Conservation (phyloP, 2,113 vertebrate species). For the Vombatus ursinus region DNA sequence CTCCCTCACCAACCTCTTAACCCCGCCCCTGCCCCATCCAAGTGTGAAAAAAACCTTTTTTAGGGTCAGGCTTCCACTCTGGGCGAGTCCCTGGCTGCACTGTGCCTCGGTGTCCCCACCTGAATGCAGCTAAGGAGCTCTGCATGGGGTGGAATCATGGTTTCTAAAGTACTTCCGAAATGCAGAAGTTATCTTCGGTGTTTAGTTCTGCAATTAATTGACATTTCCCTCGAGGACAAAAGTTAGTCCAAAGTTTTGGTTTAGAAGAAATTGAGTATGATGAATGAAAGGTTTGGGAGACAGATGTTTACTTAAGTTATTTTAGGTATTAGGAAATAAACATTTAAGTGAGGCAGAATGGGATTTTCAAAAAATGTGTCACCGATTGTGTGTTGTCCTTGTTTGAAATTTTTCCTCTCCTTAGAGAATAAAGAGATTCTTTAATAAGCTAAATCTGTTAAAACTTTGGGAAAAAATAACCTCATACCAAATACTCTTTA, state of each 20-base stretch:
- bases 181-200: background rate
- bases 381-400: background rate
- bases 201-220: background rate
- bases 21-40: background rate
- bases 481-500: background rate
- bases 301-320: background rate
- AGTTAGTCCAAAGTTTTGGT: background rate
- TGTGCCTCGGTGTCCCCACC: too few species aligned
- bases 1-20: background rate
- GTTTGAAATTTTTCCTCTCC: background rate
- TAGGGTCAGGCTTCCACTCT: background rate
- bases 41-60: background rate
- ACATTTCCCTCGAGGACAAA: background rate
- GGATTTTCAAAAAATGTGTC: background rate
- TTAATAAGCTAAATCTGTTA: background rate
- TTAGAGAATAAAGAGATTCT: background rate
- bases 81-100: background rate
- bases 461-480: background rate
- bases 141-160: background rate
- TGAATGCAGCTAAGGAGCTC: background rate
- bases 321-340: background rate
- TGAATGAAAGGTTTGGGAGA: background rate
- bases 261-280: background rate
- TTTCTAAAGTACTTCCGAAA: background rate
- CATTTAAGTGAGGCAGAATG: background rate